Evolutionary conservation across 1,140 invertebrate species (phyloP).

Genomic region (Drosophila ironensis): DNA sequence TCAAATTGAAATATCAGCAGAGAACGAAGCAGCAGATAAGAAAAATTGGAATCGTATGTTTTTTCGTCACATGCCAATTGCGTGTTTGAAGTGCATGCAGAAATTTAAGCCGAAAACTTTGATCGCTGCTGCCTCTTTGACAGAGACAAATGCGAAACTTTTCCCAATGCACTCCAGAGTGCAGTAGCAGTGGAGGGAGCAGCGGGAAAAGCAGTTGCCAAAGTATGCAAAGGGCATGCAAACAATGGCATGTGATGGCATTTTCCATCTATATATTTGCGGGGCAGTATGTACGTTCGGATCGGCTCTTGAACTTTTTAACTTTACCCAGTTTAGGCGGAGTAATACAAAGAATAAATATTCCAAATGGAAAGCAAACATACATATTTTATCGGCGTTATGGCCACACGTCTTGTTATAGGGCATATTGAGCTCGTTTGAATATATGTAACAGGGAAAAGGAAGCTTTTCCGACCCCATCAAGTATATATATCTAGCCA

Average conservation of each 20-base stretch:
- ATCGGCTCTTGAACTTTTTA: constrained; percentile 34
- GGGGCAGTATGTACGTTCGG: neutral
- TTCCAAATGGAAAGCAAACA: constrained; percentile 15
- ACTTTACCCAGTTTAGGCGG: constrained; percentile 2
- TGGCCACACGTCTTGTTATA: too few relatives aligned
- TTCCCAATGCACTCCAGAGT: constrained; percentile 22
- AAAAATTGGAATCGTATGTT: constrained; percentile 50
- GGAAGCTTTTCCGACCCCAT: too few relatives aligned
- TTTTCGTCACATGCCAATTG: constrained; percentile 55
- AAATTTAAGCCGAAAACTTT: constrained; percentile 65
- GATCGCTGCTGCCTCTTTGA: constrained; percentile 22
- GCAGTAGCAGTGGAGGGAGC: neutral
- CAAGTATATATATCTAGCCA: too few relatives aligned
- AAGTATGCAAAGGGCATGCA: constrained; percentile 46
- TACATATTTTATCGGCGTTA: too few relatives aligned
- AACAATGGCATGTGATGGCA: constrained; percentile 39
- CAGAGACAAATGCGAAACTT: constrained; percentile 57
- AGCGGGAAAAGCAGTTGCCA: constrained; percentile 18
- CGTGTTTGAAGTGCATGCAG: constrained; percentile 49
- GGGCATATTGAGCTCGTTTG: too few relatives aligned
- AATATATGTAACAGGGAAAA: too few relatives aligned
- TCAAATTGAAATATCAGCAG: constrained; percentile 57
- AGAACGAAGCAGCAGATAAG: neutral
- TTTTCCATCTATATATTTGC: neutral
- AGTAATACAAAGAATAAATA: constrained; percentile 17